These are phyloP conservation scores for Chaenogobius annularis DNA, from an alignment of 2,113 vertebrate genomes.

Conservation along the genomic window DNA sequence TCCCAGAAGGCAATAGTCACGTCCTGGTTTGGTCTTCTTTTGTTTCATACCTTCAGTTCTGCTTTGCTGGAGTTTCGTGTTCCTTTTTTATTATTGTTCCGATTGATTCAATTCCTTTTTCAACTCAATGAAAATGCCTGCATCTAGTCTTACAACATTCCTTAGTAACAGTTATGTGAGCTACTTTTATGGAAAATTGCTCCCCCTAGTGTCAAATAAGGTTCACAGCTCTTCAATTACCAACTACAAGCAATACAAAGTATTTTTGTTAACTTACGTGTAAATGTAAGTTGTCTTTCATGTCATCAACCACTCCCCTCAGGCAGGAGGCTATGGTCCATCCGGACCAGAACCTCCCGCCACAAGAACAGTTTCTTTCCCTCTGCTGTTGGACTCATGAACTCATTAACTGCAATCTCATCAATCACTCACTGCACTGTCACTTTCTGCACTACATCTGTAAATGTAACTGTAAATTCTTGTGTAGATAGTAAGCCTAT, in stretches of 20 bases:
- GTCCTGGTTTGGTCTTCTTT: slow-evolving; percentile 37
- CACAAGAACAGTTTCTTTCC: too few relatives aligned
- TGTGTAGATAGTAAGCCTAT: too few relatives aligned
- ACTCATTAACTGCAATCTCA: too few relatives aligned
- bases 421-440: too few relatives aligned
- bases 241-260: neutral
- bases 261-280: neutral
- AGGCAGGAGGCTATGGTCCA: too few relatives aligned
- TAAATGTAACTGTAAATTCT: too few relatives aligned
- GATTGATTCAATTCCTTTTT: slow-evolving; percentile 7
- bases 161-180: neutral
- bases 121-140: neutral
- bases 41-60: slow-evolving; percentile 43
- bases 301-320: too few relatives aligned
- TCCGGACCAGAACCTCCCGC: too few relatives aligned
- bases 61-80: slow-evolving; percentile 7
- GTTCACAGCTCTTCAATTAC: neutral
- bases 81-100: slow-evolving; percentile 3
- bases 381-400: too few relatives aligned
- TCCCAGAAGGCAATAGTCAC: slow-evolving; percentile 20
- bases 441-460: too few relatives aligned
- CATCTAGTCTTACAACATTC: neutral
- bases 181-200: slow-evolving; percentile 15
- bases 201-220: slow-evolving; percentile 54
- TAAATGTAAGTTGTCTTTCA: slow-evolving; percentile 5